phyloP scores from a whole-genome alignment of 2,888 invertebrate species.

The Pharmacophagus antenor region DNA sequence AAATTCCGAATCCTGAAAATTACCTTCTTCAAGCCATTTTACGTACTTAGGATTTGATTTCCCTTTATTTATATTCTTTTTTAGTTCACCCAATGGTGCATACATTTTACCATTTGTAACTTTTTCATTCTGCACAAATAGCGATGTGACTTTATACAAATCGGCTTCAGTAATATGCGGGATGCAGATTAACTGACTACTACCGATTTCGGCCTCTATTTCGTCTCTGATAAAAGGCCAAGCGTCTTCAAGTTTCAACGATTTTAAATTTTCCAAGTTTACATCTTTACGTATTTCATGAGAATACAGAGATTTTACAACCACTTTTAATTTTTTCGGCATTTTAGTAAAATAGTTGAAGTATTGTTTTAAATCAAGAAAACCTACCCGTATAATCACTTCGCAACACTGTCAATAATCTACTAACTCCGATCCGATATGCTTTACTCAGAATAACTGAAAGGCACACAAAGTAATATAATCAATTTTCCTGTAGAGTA shows the following conservation, averaged over 20 bases:
- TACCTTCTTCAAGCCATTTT: conserved; percentile 60
- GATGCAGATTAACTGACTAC: conserved; percentile 73
- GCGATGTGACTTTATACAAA: conserved; percentile 70
- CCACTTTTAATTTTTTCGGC: conserved; percentile 77
- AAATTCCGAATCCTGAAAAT: conserved; percentile 62
- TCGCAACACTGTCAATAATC: conserved; percentile 40
- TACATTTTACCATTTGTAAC: conserved; percentile 73
- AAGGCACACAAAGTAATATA: not conserved
- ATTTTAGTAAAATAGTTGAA: conserved; percentile 46
- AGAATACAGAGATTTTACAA: conserved; percentile 73
- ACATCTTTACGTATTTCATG: conserved; percentile 78
- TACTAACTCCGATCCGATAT: conserved; percentile 41
- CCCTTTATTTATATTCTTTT: conserved; percentile 63
- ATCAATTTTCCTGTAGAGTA: conserved; percentile 11
- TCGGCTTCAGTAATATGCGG: conserved; percentile 77
- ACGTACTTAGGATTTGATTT: conserved; percentile 65
- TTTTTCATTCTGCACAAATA: conserved; percentile 74
- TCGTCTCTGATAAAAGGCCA: conserved; percentile 79
- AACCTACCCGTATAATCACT: conserved; percentile 34
- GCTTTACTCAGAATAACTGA: conserved; percentile 1
- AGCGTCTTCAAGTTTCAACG: conserved; percentile 73
- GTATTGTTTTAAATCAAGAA: conserved; percentile 25
- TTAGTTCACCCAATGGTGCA: conserved; percentile 69
- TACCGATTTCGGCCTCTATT: conserved; percentile 77
- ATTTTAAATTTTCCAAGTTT: conserved; percentile 67